phyloP scores from a whole-genome alignment of 2,888 invertebrate genomes.

The Philonicus albiceps region DNA sequence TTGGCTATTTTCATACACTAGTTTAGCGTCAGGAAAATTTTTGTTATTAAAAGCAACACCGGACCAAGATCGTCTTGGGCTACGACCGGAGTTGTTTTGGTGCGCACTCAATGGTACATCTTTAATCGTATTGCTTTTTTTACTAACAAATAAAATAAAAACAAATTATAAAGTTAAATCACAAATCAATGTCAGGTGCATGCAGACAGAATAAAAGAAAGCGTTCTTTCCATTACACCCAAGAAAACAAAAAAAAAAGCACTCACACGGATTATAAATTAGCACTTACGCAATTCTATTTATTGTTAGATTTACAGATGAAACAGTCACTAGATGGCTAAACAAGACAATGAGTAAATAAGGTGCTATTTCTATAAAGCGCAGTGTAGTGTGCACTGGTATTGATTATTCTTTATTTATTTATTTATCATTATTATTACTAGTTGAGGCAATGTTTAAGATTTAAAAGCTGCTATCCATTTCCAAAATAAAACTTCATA shows the following conservation, averaged over 20 bases:
- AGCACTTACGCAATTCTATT: constrained; percentile 91
- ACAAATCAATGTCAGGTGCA: constrained; percentile 43
- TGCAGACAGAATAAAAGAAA: constrained; percentile 42
- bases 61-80: constrained; percentile 53
- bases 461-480: not conserved
- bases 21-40: constrained; percentile 55
- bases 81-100: constrained; percentile 49
- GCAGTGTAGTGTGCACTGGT: constrained; percentile 34
- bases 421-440: not conserved
- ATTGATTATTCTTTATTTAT: not conserved
- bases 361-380: not conserved
- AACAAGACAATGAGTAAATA: constrained; percentile 49
- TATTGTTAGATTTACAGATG: constrained; percentile 90
- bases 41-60: constrained; percentile 55
- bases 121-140: constrained; percentile 51
- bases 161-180: constrained; percentile 43
- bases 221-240: not conserved
- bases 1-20: constrained; percentile 53
- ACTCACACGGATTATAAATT: constrained; percentile 32
- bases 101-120: constrained; percentile 50
- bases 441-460: not conserved
- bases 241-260: no score
- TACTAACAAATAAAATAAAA: constrained; percentile 49
- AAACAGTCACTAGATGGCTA: constrained; percentile 93
- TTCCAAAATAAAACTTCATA: not conserved